Base-by-base conservation (phyloP, 2,797 vertebrate genomes). In the Enteromius thamalakanensis region DNA sequence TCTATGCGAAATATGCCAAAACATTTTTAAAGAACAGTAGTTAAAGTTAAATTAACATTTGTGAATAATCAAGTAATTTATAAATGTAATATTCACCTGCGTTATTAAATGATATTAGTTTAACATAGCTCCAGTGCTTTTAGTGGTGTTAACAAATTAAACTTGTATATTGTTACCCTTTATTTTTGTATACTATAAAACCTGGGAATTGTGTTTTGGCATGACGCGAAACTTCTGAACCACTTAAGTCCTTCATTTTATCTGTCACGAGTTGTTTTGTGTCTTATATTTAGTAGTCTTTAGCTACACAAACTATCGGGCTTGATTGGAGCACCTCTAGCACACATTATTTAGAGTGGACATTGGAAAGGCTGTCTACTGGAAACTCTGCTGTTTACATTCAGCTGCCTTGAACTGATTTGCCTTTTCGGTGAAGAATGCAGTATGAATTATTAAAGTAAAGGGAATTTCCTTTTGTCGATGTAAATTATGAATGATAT, bases 391-490 rank as follows among this genome's bases (percentile, higher is more conserved):
- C 58, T 75, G 70, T 75, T 75, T 75, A 67, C 70, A 53, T 75
- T 81, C 14, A 49, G 58, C 70, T 65, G 45, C 45, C 17, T 78
- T 80, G 67, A 4, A 45, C 49, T 53, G 34, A 15, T 23, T 70
- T 14, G 17, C 6, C 21, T 74, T 34, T 81, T 53, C 11, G 3
- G 26, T 53, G 29, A 76, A 29, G 5, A 10, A 74, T 72, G n/a
- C 7, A 40, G 74, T 42, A 72, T 37, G 1, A 7, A 64, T 74
- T 6, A 6, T 69, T 71, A 11, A 15, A 76, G 7, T 58, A 65
- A 79, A 79, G 76, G 76, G 76, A 79, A 67, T 64, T 47, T 49
- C 60, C 29, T 67, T 62, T 79, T 65, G 34, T 8, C 42, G 19
- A 11, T 67, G 42, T 78, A 37, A 34, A 67, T 67, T 47, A n/a